These are phyloP conservation scores for Ptychochromis oligacanthus DNA, from an alignment of 2,113 vertebrate genomes.

Conservation along the genomic window DNA sequence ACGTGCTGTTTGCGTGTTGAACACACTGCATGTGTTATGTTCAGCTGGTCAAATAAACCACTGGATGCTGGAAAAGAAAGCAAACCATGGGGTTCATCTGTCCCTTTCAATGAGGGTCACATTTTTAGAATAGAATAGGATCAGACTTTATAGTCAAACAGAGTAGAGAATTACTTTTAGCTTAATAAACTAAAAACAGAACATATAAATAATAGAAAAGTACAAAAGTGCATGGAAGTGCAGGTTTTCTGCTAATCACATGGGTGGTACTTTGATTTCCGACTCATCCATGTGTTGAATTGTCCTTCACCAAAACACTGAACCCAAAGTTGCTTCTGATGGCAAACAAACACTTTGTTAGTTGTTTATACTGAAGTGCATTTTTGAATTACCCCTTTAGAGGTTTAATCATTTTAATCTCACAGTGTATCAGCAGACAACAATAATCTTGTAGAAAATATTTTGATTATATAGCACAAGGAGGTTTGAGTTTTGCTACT, in stretches of 20 bases:
- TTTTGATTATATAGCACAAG: not conserved
- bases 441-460: too few species aligned
- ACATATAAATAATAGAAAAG: not conserved
- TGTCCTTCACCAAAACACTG: not conserved
- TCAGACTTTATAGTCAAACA: not conserved
- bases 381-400: not conserved
- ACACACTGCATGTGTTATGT: constrained; percentile 38
- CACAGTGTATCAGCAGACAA: not conserved
- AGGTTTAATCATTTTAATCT: not conserved
- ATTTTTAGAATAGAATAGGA: not conserved
- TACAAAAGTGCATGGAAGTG: not conserved
- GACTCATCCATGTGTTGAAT: not conserved
- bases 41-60: constrained; percentile 76
- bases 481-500: not conserved
- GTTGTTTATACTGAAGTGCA: not conserved
- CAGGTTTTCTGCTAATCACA: not conserved
- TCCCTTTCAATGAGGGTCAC: constrained; percentile 12
- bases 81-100: constrained; percentile 11
- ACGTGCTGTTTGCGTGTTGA: constrained; percentile 12
- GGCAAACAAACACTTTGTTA: rapidly evolving
- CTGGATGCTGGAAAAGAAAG: constrained; percentile 23
- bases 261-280: not conserved
- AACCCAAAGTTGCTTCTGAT: not conserved
- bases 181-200: not conserved
- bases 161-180: not conserved